Conservation (phyloP, 2,113 vertebrate species). For the Psilopogon haemacephalus region DNA sequence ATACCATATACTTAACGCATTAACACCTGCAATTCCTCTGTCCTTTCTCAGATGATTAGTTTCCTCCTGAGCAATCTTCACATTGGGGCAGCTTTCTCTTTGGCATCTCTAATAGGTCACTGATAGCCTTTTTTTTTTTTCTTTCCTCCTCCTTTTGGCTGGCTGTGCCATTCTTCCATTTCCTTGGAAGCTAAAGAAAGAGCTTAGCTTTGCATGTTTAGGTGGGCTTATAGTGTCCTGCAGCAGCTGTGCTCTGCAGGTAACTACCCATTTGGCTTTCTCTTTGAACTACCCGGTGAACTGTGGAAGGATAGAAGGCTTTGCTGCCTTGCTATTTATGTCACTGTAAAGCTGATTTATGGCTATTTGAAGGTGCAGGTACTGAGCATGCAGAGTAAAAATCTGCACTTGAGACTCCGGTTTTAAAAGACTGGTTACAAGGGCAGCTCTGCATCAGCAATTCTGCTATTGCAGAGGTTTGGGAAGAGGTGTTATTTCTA, state of each 20-base stretch:
- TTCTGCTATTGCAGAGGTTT: background rate
- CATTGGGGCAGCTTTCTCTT: background rate
- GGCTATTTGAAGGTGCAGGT: background rate
- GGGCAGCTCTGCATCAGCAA: background rate
- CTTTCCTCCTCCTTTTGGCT: background rate
- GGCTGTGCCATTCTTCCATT: background rate
- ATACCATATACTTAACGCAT: background rate
- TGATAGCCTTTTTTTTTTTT: background rate
- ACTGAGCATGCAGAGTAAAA: background rate
- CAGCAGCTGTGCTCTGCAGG: background rate
- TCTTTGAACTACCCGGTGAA: background rate
- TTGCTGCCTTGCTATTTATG: constrained; percentile 11
- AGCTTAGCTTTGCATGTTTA: background rate
- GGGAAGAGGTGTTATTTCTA: background rate
- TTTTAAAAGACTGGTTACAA: background rate
- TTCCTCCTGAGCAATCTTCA: background rate
- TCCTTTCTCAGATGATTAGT: background rate
- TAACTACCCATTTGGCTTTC: background rate
- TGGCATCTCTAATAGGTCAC: background rate
- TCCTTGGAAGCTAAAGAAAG: background rate
- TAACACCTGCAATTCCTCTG: background rate
- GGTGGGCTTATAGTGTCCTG: rapidly evolving
- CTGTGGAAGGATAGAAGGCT: background rate
- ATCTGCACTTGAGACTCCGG: background rate
- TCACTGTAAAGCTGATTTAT: background rate